A percentile compares a stretch with the other conserved stretches of the same genome.
These are phyloP conservation scores for Drosophila pseudotalamancana DNA, from an alignment of 2,888 invertebrate species.

Conservation along the genomic window DNA sequence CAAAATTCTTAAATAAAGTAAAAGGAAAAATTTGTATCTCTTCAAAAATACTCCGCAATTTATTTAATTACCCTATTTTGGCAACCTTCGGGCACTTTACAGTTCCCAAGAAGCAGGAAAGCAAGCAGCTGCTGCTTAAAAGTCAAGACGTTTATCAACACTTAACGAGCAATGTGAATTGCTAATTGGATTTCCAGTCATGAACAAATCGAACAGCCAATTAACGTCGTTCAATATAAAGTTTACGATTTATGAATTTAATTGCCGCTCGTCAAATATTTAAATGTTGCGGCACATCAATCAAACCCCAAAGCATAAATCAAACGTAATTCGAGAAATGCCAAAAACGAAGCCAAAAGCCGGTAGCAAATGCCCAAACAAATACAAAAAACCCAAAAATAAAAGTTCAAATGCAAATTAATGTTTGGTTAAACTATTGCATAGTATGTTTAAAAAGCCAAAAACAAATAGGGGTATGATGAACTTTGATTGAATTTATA, in stretches of 20 bases:
- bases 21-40: not conserved
- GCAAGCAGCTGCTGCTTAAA: not conserved
- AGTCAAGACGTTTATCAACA: slow-evolving; percentile 15
- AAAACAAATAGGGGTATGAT: not conserved
- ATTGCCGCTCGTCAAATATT: slow-evolving; percentile 54
- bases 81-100: slow-evolving; percentile 7
- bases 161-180: slow-evolving; percentile 7
- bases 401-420: slow-evolving; percentile 40
- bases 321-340: slow-evolving; percentile 36
- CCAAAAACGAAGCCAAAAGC: slow-evolving; percentile 7
- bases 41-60: not conserved
- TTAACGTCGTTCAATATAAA: slow-evolving; percentile 60
- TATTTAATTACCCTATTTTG: not conserved
- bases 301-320: slow-evolving; percentile 61
- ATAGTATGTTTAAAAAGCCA: slow-evolving; percentile 7
- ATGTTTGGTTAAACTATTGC: slow-evolving; percentile 23
- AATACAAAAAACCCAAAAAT: slow-evolving; percentile 7
- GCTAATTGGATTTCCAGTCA: slow-evolving; percentile 41
- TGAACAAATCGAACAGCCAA: slow-evolving; percentile 44
- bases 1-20: not conserved
- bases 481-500: not conserved
- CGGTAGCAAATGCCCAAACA: slow-evolving; percentile 20
- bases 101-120: no score
- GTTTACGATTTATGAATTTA: slow-evolving; percentile 59
- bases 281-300: slow-evolving; percentile 62